Base-by-base conservation (phyloP, 2,888 invertebrate species). In the Drosophila stalkeri region DNA sequence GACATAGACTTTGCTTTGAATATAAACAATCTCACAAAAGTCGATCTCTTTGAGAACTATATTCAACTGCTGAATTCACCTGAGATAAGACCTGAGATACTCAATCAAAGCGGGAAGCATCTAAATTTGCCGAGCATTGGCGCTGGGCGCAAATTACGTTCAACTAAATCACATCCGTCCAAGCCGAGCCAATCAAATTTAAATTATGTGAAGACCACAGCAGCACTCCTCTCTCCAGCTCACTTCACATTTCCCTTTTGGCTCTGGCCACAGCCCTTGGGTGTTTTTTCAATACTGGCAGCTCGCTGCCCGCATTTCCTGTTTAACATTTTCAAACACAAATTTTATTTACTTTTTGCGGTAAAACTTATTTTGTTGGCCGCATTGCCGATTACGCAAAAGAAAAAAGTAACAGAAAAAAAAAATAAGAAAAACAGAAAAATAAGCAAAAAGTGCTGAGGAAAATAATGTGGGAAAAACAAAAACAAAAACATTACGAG, bases 261-360 rank as follows among this genome's bases (percentile, higher is more conserved):
- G 9, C 46, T 9, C 11, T 11, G n/a, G 20, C 16, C 52, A 16
- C 16, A 31, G 56, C 16, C 43, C 41, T 41, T n/a, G 9, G 33
- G 43, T 56, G 37, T 12, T 23, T 31, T 31, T 52, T 35, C 51
- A 63, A 55, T 56, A 27, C 27, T 44, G n/a, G n/a, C n/a, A 44
- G 16, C 43, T n/a, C 5, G 37, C 14, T 61, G 64, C 33, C 39
- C 16, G 35, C 65, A 64, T 68, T 71, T 90, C 90, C 90, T 79
- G 82, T 85, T 87, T 56, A 55, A 37, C 60, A 73, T 80, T 77
- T 86, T 67, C 64, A 66, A 74, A 80, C 55, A 55, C 43, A 75
- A 80, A 72, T 72, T 65, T 76, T 85, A 76, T 88, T 88, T 88
- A 76, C 81, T 75, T 89, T 71, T 70, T 76, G 74, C 81, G 51